These are phyloP conservation scores for Actenoides hombroni DNA, from an alignment of 2,113 vertebrate genomes.

Conservation along the genomic window DNA sequence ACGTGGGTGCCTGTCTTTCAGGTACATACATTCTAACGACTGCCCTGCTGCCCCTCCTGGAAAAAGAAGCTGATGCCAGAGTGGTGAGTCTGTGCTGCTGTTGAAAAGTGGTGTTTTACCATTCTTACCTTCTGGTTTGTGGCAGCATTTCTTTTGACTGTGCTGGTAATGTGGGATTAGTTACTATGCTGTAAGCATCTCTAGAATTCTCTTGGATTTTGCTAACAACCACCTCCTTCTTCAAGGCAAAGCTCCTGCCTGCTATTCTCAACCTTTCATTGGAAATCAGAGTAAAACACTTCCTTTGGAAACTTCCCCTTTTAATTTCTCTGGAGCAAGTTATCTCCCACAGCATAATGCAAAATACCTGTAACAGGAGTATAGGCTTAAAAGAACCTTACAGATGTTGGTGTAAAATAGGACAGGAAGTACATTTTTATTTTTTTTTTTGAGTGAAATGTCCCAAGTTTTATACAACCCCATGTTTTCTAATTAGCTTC, in stretches of 20 bases:
- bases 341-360: neutral
- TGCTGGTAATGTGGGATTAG: neutral
- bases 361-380: neutral
- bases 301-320: neutral
- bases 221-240: neutral
- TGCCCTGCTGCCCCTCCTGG: conserved; percentile 79
- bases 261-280: neutral
- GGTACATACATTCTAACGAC: conserved; percentile 83
- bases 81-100: conserved; percentile 75
- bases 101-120: neutral
- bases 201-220: neutral
- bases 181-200: neutral
- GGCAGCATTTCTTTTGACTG: neutral
- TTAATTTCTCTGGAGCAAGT: neutral
- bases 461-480: neutral
- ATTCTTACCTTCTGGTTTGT: neutral
- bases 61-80: conserved; percentile 78
- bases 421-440: neutral
- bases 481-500: neutral
- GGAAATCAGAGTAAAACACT: neutral
- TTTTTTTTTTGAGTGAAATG: neutral
- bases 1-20: conserved; percentile 17
- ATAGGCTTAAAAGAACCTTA: neutral
- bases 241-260: neutral
- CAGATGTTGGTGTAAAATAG: neutral